These are phyloP conservation scores for Anoplius nigerrimus DNA, from an alignment of 2,888 invertebrate species.

Conservation along the genomic window DNA sequence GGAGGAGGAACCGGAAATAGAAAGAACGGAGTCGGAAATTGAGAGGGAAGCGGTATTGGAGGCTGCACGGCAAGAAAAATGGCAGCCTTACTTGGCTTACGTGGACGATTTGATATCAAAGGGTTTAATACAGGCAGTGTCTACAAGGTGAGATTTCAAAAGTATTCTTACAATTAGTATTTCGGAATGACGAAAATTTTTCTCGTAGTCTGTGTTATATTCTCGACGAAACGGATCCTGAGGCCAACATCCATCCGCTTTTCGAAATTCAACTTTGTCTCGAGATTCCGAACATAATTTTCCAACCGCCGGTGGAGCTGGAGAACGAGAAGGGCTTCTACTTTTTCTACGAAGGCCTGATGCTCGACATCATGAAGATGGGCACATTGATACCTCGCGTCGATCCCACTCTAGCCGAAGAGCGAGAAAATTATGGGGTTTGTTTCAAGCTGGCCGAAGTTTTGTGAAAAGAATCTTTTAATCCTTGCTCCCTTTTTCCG, in stretches of 20 bases:
- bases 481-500: constrained; percentile 30
- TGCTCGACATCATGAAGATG: constrained; percentile 87
- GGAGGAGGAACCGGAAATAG: constrained; percentile 24
- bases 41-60: constrained; percentile 76
- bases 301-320: constrained; percentile 84
- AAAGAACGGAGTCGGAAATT: constrained; percentile 36
- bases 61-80: constrained; percentile 74
- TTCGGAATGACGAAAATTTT: neutral
- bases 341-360: constrained; percentile 81
- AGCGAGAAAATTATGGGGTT: constrained; percentile 65
- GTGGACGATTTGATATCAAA: constrained; percentile 80
- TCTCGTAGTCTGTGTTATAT: constrained; percentile 74
- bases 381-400: constrained; percentile 82
- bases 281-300: constrained; percentile 84
- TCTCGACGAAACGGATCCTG: constrained; percentile 79
- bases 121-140: constrained; percentile 77
- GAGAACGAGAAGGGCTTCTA: constrained; percentile 82
- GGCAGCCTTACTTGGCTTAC: constrained; percentile 81
- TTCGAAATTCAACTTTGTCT: constrained; percentile 87
- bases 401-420: constrained; percentile 57
- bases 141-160: constrained; percentile 68
- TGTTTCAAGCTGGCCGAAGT: constrained; percentile 51
- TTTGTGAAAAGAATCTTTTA: neutral
- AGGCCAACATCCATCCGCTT: constrained; percentile 80
- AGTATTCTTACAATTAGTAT: neutral